These are phyloP conservation scores for Hydrolagus affinis DNA, from an alignment of 2,113 vertebrate species.

Conservation along the genomic window DNA sequence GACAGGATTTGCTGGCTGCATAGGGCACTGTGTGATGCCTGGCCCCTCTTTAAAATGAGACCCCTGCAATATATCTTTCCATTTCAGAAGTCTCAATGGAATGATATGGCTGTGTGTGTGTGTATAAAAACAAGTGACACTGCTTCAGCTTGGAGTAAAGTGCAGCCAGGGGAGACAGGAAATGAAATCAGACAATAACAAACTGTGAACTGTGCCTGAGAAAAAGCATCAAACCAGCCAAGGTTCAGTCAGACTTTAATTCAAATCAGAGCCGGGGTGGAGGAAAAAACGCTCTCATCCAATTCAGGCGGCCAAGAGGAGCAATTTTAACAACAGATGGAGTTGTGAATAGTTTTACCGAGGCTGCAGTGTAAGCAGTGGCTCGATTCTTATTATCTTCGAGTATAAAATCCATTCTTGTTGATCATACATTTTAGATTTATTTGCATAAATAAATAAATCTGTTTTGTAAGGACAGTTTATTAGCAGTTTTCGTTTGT, in stretches of 20 bases:
- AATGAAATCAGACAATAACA: conserved; percentile 31
- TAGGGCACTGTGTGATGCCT: neutral
- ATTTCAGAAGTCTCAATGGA: neutral
- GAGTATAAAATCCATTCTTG: neutral
- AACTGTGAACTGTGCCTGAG: conserved; percentile 3
- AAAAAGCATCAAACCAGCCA: neutral
- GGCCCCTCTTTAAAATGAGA: neutral
- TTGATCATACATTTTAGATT: no score
- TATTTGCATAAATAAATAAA: neutral
- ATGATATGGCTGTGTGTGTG: neutral
- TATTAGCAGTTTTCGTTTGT: neutral
- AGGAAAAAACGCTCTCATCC: neutral
- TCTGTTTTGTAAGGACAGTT: no score
- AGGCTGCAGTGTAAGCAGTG: neutral
- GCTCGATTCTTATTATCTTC: no score
- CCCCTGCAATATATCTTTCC: conserved; percentile 6
- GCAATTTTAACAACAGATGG: conserved; percentile 6
- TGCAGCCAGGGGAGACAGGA: conserved; percentile 28
- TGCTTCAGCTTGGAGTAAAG: neutral
- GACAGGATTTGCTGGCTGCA: neutral
- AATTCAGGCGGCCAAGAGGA: neutral
- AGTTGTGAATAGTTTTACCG: neutral
- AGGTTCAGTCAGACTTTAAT: conserved; percentile 19
- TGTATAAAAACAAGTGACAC: conserved; percentile 4
- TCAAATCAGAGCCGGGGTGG: neutral